Base-by-base conservation (phyloP, 2,888 invertebrate species). In the Bombylius discolor region DNA sequence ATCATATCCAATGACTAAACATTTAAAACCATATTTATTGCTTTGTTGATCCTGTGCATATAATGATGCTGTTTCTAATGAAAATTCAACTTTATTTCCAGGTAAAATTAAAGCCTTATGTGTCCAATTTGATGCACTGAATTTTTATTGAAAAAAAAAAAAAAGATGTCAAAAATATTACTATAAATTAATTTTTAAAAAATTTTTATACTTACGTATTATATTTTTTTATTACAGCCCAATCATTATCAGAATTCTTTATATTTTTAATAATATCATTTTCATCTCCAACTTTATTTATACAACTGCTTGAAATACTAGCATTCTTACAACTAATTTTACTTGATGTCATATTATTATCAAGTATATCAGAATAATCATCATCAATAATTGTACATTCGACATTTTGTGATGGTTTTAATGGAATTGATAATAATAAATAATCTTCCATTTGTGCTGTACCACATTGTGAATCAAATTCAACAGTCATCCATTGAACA, bases 371-470 rank as follows among this genome's bases (percentile, higher is more conserved):
- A 34, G 67, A 66, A 56, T 67, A 71, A 42, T 72, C 71, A 12
- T 72, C 66, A 58, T 64, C 62, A 54, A 59, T 58, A 56, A 60
- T 55, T 8, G 55, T 58, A 48, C 64, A 65, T 1, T 64, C 51
- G 47, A 64, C 64, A 4, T 56, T 51, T 4, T 62, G 47, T 7
- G 59, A 55, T 4, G 70, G 64, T 11, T 68, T 64, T 57, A 78
- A 76, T 9, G 84, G 84, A 64, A 85, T 79, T 63, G 83, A 84
- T 14, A 90, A 76, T 52, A 89, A 84, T 9, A 90, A 72, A 14
- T 87, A 85, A 75, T 98, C 97, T 75, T 97, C 97, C 0, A 89
- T 84, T 74, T 95, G 97, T 3, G 89, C 89, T 0, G 96, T 96
- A 53, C 92, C 85, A 71, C 94, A 95, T 59, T 88, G 84, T 0